Evolutionary conservation across 2,113 vertebrate genomes (phyloP).

Genomic region (Loxodonta africana): DNA sequence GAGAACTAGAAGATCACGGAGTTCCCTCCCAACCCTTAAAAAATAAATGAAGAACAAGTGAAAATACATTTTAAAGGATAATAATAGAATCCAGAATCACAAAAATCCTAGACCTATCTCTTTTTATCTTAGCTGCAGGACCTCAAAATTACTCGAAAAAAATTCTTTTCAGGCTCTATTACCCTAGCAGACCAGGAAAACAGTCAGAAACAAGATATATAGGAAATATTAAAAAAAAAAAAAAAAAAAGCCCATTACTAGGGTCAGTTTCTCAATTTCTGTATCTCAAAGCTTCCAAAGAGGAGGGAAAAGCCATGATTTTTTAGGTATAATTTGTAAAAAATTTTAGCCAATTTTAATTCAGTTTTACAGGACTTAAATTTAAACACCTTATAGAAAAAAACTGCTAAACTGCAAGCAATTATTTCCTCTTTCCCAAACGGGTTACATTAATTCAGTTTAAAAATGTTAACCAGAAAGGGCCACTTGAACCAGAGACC

Average conservation of each 20-base stretch:
- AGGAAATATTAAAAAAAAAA: not conserved
- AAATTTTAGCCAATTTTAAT: constrained; percentile 5
- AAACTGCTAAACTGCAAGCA: not conserved
- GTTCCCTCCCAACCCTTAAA: constrained; percentile 2
- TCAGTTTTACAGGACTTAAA: not conserved
- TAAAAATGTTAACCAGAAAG: too few species aligned
- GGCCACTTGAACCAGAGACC: too few species aligned
- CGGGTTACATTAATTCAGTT: not conserved
- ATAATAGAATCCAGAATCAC: not conserved
- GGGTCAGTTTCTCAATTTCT: constrained; percentile 37
- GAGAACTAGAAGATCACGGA: not conserved
- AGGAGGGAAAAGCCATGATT: not conserved
- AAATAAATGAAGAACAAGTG: not conserved
- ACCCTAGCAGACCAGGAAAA: not conserved
- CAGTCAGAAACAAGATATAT: constrained; percentile 25
- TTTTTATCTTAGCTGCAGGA: not conserved
- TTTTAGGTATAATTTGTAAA: constrained; percentile 23
- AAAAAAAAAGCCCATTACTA: not conserved
- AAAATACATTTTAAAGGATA: constrained; percentile 30
- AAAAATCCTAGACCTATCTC: not conserved
- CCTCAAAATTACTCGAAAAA: not conserved
- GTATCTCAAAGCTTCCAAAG: not conserved
- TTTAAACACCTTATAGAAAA: constrained; percentile 44
- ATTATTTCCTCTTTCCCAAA: constrained; percentile 10
- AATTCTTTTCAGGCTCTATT: not conserved